These are phyloP conservation scores for Eolophus roseicapilla DNA, from an alignment of 2,113 vertebrate species.

Conservation along the genomic window DNA sequence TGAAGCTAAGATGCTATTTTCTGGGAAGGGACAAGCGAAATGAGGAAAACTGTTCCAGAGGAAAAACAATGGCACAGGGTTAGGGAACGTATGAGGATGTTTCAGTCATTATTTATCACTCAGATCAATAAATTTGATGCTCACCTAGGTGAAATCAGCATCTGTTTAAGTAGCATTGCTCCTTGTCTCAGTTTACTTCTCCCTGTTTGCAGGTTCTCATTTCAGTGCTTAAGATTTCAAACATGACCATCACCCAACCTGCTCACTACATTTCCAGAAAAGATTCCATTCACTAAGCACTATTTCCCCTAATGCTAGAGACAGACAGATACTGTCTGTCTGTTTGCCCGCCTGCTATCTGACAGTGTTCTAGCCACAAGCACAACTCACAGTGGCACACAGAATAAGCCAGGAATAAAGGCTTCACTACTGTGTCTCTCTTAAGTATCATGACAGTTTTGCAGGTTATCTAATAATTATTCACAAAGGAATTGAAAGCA, in stretches of 20 bases:
- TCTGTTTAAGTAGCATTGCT: background rate
- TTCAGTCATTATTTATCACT: conserved; percentile 25
- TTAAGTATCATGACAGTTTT: background rate
- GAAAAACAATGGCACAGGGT: background rate
- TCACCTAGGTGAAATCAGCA: conserved; percentile 3
- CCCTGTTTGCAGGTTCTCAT: background rate
- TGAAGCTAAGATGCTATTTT: background rate
- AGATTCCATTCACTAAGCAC: background rate
- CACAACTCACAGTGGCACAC: fast-evolving
- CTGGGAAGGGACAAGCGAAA: background rate
- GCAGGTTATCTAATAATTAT: background rate
- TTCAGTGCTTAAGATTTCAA: background rate
- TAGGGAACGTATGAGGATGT: background rate
- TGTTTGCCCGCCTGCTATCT: too few species aligned
- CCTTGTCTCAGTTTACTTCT: background rate
- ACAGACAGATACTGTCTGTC: background rate
- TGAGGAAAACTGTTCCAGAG: background rate
- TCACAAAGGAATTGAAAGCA: background rate
- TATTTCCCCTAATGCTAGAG: background rate
- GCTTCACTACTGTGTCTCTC: background rate
- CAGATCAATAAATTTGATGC: background rate
- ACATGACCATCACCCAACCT: background rate
- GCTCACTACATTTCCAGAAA: background rate
- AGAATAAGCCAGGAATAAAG: background rate
- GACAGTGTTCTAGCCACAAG: fast-evolving